Evolutionary conservation across 2,797 vertebrate genomes (phyloP).

Genomic region (Petrocephalus schoutedeni): DNA sequence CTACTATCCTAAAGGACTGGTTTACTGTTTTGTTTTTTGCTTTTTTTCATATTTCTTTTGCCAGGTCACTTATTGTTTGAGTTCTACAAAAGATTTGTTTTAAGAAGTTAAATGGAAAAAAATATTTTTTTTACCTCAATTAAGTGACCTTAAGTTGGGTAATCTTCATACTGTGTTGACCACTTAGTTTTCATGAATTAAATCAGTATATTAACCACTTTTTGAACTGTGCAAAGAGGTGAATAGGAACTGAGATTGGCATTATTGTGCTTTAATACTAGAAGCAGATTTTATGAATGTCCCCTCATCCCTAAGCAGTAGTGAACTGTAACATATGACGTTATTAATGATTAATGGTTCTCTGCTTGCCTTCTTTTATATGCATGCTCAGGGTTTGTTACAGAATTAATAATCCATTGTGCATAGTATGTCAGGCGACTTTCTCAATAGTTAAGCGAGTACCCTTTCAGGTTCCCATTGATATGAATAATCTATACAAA

Average conservation of each 20-base stretch:
- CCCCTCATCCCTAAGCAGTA: not conserved
- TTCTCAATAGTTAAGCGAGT: not conserved
- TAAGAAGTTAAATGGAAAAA: conserved; percentile 65
- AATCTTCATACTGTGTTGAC: conserved; percentile 99
- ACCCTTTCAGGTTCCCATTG: not conserved
- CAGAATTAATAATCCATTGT: conserved; percentile 13
- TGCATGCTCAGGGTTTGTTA: not conserved
- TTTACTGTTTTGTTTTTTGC: conserved; percentile 63
- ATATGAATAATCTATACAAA: not conserved
- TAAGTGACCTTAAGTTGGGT: conserved; percentile 91
- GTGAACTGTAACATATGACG: conserved; percentile 10
- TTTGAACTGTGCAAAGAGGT: not conserved
- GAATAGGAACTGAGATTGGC: not conserved
- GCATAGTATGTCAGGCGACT: not conserved
- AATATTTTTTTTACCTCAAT: conserved; percentile 68
- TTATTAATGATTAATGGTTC: conserved; percentile 1
- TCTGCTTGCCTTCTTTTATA: not conserved
- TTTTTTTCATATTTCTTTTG: conserved; percentile 60
- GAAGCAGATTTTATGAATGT: conserved; percentile 4
- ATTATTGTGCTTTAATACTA: not conserved
- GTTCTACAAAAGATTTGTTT: conserved; percentile 67
- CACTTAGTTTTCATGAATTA: conserved; percentile 9
- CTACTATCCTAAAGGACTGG: conserved; percentile 92
- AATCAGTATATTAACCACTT: not conserved
- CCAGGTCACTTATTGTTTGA: conserved; percentile 94